Percentiles rank a stretch among this genome's conserved stretches.
These are phyloP conservation scores for Morelia viridis DNA, from an alignment of 2,797 vertebrate genomes.

Conservation along the genomic window DNA sequence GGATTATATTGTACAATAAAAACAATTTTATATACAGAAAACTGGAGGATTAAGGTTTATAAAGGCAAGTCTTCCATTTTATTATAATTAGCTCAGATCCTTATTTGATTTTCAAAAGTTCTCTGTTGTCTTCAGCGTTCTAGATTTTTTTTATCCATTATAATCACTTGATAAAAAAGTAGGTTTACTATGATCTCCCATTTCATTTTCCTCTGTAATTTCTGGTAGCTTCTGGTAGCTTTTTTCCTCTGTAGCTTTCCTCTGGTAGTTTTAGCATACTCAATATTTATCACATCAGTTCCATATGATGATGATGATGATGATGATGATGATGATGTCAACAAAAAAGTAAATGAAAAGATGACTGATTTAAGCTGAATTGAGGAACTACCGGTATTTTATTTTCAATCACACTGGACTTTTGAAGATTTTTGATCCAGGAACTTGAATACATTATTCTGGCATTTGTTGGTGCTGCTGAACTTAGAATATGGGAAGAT, in stretches of 20 bases:
- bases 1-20: accelerated
- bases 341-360: conserved; percentile 17
- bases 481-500: not conserved
- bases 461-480: not conserved
- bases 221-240: too few species aligned
- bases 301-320: not conserved
- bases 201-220: not conserved
- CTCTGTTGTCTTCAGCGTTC: not conserved
- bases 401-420: not conserved
- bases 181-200: not conserved
- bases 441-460: not conserved
- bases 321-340: not conserved
- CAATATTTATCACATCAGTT: not conserved
- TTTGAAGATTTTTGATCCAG: not conserved
- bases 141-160: not conserved
- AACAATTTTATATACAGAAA: not conserved
- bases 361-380: not conserved
- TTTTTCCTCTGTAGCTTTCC: not conserved
- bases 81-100: not conserved
- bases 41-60: not conserved
- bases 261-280: not conserved
- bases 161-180: not conserved
- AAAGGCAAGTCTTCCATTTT: not conserved
- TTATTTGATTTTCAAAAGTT: not conserved
- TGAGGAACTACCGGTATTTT: not conserved